These are phyloP conservation scores for Hetaerina titia DNA, from an alignment of 2,888 invertebrate genomes.

Conservation along the genomic window DNA sequence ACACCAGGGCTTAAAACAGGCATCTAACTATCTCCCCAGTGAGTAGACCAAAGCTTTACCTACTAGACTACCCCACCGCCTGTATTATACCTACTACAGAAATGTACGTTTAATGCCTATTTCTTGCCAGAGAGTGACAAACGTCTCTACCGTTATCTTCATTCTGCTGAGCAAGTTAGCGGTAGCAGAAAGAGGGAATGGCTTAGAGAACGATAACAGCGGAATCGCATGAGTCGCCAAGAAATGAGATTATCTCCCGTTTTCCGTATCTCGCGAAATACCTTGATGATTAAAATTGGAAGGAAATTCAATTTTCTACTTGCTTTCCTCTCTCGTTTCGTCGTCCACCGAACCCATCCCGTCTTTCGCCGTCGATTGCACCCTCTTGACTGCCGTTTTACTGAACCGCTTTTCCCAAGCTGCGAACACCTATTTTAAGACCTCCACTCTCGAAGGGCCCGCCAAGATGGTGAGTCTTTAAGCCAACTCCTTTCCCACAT, in stretches of 20 bases:
- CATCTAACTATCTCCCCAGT: background rate
- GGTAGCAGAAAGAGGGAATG: background rate
- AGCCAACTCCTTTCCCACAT: background rate
- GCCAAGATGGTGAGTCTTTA: background rate
- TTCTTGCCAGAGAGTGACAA: background rate
- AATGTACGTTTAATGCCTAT: too few species aligned
- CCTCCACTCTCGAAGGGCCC: background rate
- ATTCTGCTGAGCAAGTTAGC: background rate
- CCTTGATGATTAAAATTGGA: conserved; percentile 26
- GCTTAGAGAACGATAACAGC: background rate
- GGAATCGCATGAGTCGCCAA: background rate
- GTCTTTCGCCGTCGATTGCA: background rate
- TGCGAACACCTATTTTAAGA: background rate
- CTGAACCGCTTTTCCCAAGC: background rate
- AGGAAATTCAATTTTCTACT: conserved; percentile 57
- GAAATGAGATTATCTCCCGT: background rate
- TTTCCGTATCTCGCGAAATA: conserved; percentile 30
- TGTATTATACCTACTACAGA: too few species aligned
- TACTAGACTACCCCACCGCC: background rate
- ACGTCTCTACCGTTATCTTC: background rate
- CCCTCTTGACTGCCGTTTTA: background rate
- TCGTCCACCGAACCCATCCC: background rate
- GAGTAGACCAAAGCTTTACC: background rate
- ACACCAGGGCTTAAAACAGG: background rate
- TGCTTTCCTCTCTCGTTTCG: background rate